Base-by-base conservation (phyloP, 64 coral and sea anemone species). In the Pocillopora damicornis region DNA sequence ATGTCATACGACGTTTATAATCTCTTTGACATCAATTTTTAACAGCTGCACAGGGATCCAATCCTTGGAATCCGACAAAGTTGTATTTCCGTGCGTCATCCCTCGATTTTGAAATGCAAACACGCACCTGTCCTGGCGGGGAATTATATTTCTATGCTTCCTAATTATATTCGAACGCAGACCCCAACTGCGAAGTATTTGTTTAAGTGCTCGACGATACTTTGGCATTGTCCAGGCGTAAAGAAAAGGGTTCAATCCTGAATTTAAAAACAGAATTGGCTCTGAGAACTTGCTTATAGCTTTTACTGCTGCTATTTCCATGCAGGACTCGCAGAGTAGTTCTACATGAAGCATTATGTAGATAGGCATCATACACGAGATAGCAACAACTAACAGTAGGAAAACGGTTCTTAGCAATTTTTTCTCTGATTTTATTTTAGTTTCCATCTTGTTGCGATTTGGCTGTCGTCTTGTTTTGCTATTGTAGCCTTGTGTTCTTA, bases 141-240 rank as follows among this genome's bases (percentile, higher is more conserved):
- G 8, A 58, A 22, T 26, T 1, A 10, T 79, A 60, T 60, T 51
- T 79, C 77, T 25, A 15, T 60, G 51, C 25, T 60, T 60, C 11
- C 59, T 79, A 60, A 2, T 34, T 23, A 15, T 59, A 4, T n/a
- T 79, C 9, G 77, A 10, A 13, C 56, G 12, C 38, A 22, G 22
- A 18, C 77, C 23, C 56, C 18, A 30, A 0, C 56, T 15, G 14
- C n/a, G 77, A 12, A 79, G 22, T 60, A n/a, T 79, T 60, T 26
- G 15, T 79, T 79, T 13, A 2, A 79, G 60, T 13, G 77, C 77
- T 79, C 60, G 77, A 12, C 77, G 77, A 51, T 79, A 79, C 26
- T 79, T 79, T 79, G 77, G 77, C 59, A 79, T 79, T 60, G 77
- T 61, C 77, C 77, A 79, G 26, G 77, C 77, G 13, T 78, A 78